phyloP scores from a whole-genome alignment of 2,113 vertebrate genomes.

The Sclerurus mexicanus region DNA sequence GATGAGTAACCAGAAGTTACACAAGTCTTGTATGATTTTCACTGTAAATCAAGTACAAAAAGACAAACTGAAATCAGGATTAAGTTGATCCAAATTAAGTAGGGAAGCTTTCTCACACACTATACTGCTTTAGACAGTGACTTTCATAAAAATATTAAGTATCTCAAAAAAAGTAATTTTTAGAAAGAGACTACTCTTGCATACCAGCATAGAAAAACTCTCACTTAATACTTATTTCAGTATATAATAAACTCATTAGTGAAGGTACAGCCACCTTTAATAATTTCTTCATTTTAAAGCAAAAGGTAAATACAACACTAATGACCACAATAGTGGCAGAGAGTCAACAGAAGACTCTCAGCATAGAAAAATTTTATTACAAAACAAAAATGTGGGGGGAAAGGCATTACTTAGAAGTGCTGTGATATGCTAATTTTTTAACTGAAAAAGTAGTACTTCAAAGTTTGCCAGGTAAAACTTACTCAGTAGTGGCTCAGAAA shows the following conservation, averaged over 20 bases:
- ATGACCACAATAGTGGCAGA: background rate
- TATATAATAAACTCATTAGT: background rate
- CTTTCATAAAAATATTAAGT: background rate
- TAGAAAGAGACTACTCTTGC: background rate
- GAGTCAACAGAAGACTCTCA: background rate
- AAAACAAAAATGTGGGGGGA: background rate
- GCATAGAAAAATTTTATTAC: background rate
- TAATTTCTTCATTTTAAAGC: background rate
- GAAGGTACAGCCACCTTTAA: background rate
- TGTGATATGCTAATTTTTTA: background rate
- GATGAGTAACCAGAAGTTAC: background rate
- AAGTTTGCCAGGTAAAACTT: background rate
- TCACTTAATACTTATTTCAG: background rate
- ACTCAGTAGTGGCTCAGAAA: background rate
- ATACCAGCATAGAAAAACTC: background rate
- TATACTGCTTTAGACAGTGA: background rate
- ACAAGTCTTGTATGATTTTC: background rate
- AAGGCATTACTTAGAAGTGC: background rate
- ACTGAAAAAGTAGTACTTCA: background rate
- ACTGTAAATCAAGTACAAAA: background rate
- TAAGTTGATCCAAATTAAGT: background rate
- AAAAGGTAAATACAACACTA: background rate
- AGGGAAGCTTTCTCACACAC: background rate
- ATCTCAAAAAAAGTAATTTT: background rate
- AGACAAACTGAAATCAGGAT: background rate